Evolutionary conservation across 2,888 invertebrate species (phyloP), one percentile per base, ranked within the genome.

Genomic region (Leptinotarsa tumamoca): DNA sequence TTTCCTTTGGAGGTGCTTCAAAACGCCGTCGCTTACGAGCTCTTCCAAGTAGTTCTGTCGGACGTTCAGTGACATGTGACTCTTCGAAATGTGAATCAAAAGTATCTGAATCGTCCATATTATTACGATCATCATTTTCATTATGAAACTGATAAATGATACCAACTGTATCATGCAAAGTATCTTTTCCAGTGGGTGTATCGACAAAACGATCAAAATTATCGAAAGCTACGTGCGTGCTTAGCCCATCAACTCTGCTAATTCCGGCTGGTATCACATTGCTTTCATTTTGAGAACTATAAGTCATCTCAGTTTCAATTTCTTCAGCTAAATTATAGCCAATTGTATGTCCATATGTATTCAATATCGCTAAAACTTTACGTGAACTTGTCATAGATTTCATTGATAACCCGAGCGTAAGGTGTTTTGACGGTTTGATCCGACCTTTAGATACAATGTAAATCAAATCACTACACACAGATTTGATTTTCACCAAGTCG

Each of bases 211-310:
- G 78, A 63, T 81, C 83, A 67, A 80, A 82, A 79, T 84, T 84
- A 74, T 85, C 83, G 74, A 83, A 84, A 61, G 84, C 83, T 68
- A 85, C 81, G 73, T 83, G 84, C 10, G 81, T 85, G 54, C 80
- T 80, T 10, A 27, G 74, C 56, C 78, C 77, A 76, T 77, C 54
- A 61, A 73, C 78, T 80, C 61, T 73, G 66, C 17, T 73, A 52
- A 84, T 83, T 13, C 83, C 84, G 21, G 75, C 17, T 21, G 84
- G 83, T 81, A 84, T 81, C 33, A 85, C 67, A 18, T 75, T 74
- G 67, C 80, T 71, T 43, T 79, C 77, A 69, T 79, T 63, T 49
- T 43, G 14, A 7, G 79, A 72, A 23, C 75, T 73, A 67, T 79
- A 80, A n/a, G 81, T 81, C 74, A 80, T 74, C 23, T 23, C 23